phyloP scores from a whole-genome alignment of 2,113 vertebrate genomes.

The Bubo bubo region DNA sequence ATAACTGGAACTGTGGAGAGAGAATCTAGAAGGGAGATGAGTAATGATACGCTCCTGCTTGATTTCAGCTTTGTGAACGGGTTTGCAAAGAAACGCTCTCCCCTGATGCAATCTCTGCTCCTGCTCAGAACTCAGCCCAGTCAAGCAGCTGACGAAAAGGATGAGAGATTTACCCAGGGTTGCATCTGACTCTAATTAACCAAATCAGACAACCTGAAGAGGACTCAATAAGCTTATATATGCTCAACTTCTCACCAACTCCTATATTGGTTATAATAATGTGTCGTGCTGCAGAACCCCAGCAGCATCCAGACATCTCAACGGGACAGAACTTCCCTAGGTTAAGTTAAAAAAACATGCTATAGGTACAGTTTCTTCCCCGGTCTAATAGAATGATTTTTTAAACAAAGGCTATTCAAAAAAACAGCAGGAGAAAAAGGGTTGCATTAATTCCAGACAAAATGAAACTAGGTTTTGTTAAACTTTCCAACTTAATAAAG shows the following conservation, averaged over 20 bases:
- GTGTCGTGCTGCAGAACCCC: neutral
- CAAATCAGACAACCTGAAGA: neutral
- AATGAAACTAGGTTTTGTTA: neutral
- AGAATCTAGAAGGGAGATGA: neutral
- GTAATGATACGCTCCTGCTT: rapidly evolving
- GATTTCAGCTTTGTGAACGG: neutral
- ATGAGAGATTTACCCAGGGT: neutral
- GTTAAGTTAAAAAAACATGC: neutral
- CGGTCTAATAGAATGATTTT: neutral
- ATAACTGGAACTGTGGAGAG: neutral
- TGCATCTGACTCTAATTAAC: neutral
- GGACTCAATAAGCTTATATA: neutral
- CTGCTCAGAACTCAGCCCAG: neutral
- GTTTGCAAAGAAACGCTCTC: neutral
- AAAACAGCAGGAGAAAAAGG: neutral
- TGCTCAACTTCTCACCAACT: neutral
- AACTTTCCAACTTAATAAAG: neutral
- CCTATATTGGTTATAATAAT: neutral
- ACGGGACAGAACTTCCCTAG: neutral
- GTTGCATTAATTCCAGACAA: neutral
- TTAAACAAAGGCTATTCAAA: neutral
- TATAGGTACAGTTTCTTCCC: neutral
- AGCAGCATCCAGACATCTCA: neutral
- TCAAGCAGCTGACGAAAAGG: neutral
- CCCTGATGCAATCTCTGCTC: neutral